phyloP scores from a whole-genome alignment of 2,113 vertebrate genomes.

The Mola mola region DNA sequence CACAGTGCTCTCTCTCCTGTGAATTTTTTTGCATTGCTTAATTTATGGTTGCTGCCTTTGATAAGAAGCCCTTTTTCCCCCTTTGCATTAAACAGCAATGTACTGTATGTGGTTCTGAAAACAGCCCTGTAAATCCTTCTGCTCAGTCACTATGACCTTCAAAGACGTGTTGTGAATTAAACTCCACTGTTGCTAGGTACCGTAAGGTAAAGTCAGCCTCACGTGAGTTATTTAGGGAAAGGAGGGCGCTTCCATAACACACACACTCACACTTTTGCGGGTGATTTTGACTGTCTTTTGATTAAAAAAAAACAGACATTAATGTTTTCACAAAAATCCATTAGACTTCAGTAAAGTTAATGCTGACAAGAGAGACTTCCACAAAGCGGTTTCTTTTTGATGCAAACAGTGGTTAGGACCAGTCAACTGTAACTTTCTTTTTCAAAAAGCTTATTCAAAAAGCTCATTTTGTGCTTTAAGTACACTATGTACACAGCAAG shows the following conservation, averaged over 20 bases:
- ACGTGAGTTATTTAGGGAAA: constrained; percentile 71
- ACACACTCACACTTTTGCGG: background rate
- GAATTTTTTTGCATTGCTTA: constrained; percentile 6
- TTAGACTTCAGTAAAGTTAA: too few species aligned
- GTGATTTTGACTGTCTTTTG: background rate
- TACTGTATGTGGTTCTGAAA: constrained; percentile 69
- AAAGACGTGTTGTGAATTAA: constrained; percentile 59
- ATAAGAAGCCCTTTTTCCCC: constrained; percentile 9
- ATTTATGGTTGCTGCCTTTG: constrained; percentile 12
- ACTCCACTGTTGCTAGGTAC: constrained; percentile 66
- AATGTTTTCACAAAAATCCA: background rate
- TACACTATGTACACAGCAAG: too few species aligned
- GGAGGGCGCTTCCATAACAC: constrained; percentile 22
- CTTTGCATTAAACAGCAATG: constrained; percentile 59
- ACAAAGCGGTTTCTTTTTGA: constrained; percentile 10
- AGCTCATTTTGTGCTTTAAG: too few species aligned
- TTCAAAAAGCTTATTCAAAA: too few species aligned
- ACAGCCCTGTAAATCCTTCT: constrained; percentile 70
- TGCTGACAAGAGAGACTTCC: too few species aligned
- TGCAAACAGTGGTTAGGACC: background rate
- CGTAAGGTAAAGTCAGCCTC: constrained; percentile 53
- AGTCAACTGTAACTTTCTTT: background rate
- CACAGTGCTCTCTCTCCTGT: too few species aligned
- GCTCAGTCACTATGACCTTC: constrained; percentile 72
- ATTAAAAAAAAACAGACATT: background rate